These are phyloP conservation scores for Acrossocheilus fasciatus DNA, from an alignment of 2,797 vertebrate species.

Conservation along the genomic window DNA sequence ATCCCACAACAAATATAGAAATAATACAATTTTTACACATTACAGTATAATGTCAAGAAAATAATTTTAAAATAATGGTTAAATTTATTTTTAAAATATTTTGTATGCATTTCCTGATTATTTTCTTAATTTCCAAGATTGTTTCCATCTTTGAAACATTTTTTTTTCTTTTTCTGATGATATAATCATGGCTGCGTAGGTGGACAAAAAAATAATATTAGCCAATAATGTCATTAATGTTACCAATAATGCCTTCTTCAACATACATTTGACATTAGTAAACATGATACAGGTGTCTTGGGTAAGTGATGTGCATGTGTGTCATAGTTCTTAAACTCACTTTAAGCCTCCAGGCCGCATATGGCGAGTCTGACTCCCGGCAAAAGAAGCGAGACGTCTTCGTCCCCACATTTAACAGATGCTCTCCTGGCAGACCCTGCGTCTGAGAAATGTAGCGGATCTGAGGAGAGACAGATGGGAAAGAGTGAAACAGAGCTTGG, in stretches of 20 bases:
- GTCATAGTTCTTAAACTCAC: constrained; percentile 72
- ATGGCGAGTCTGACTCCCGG: constrained; percentile 89
- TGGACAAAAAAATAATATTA: neutral
- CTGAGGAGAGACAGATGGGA: constrained; percentile 72
- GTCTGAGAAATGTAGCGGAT: constrained; percentile 99
- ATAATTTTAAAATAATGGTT: neutral
- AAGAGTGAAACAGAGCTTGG: neutral
- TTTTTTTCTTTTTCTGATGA: neutral
- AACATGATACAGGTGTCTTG: neutral
- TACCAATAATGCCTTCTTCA: neutral
- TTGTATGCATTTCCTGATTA: neutral
- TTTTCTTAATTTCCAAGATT: no score
- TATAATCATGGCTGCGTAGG: neutral
- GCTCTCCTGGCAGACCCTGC: constrained; percentile 94
- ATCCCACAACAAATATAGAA: neutral
- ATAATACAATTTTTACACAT: neutral
- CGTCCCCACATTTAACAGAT: constrained; percentile 92
- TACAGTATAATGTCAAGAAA: neutral
- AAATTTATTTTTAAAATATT: neutral
- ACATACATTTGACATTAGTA: neutral
- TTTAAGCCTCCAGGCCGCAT: constrained; percentile 96
- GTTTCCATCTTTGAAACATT: no score
- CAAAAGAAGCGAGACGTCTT: constrained; percentile 97
- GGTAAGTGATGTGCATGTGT: neutral
- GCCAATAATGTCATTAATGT: neutral